Evolutionary conservation across 2,888 invertebrate species (phyloP).

Genomic region (Dione juno): DNA sequence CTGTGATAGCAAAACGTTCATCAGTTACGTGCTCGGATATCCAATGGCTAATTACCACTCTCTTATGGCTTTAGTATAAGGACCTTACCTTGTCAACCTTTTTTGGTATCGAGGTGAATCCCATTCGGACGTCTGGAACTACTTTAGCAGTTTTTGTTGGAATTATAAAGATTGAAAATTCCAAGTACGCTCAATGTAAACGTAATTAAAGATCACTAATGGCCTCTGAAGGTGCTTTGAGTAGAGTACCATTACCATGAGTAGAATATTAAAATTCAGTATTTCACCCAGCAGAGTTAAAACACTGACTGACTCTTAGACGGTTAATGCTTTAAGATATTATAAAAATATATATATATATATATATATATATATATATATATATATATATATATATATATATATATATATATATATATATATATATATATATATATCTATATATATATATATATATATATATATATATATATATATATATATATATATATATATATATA

Average conservation of each 20-base stretch:
- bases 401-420: neutral
- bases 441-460: neutral
- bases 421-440: neutral
- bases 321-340: neutral
- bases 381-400: neutral
- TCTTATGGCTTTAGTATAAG: constrained; percentile 29
- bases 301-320: neutral
- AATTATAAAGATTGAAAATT: neutral
- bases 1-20: constrained; percentile 6
- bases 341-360: neutral
- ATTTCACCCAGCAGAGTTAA: neutral
- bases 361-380: neutral
- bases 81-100: constrained; percentile 35
- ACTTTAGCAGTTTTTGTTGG: constrained; percentile 4
- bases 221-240: constrained; percentile 18
- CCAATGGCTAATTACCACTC: constrained; percentile 42
- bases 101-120: constrained; percentile 38
- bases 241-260: too few relatives aligned
- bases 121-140: constrained; percentile 7
- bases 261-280: neutral
- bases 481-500: neutral
- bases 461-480: neutral
- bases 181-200: constrained; percentile 6
- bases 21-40: constrained; percentile 38
- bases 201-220: constrained; percentile 20